A percentile compares a stretch with the other conserved stretches of the same genome.
Evolutionary conservation across 2,113 vertebrate species (phyloP).

Genomic region (Maccullochella peelii): DNA sequence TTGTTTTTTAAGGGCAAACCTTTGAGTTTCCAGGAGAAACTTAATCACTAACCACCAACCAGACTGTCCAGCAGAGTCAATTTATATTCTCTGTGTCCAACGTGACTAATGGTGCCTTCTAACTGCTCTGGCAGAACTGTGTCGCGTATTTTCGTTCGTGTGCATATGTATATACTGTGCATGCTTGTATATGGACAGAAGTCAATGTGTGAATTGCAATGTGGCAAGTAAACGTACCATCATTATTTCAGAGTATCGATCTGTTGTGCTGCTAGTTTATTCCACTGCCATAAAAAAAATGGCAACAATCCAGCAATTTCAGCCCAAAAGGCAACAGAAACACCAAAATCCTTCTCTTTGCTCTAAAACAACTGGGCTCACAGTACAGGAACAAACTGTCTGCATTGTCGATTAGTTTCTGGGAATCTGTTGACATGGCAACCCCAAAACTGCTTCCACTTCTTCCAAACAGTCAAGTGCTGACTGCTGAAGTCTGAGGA

Average conservation of each 20-base stretch:
- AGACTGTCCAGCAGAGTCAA: background rate
- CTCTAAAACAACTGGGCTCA: conserved; percentile 1
- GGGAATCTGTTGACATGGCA: conserved; percentile 51
- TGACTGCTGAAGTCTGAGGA: background rate
- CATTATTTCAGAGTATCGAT: conserved; percentile 12
- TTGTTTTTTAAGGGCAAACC: background rate
- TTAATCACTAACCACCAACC: conserved; percentile 18
- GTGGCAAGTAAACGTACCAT: background rate
- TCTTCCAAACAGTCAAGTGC: background rate
- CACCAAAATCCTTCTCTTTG: background rate
- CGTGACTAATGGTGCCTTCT: background rate
- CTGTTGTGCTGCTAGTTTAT: conserved; percentile 7
- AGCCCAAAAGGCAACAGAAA: background rate
- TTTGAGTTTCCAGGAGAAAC: conserved; percentile 10
- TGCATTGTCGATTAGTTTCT: conserved; percentile 5
- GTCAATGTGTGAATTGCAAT: background rate
- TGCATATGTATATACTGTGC: background rate
- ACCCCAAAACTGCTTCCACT: conserved; percentile 26
- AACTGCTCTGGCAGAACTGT: background rate
- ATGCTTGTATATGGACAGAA: background rate
- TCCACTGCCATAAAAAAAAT: background rate
- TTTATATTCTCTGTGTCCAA: conserved; percentile 7
- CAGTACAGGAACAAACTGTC: background rate
- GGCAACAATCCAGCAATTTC: background rate
- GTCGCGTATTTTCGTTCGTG: background rate